Conservation (phyloP, 2,888 invertebrate species). For the Muschampia plurimacula region DNA sequence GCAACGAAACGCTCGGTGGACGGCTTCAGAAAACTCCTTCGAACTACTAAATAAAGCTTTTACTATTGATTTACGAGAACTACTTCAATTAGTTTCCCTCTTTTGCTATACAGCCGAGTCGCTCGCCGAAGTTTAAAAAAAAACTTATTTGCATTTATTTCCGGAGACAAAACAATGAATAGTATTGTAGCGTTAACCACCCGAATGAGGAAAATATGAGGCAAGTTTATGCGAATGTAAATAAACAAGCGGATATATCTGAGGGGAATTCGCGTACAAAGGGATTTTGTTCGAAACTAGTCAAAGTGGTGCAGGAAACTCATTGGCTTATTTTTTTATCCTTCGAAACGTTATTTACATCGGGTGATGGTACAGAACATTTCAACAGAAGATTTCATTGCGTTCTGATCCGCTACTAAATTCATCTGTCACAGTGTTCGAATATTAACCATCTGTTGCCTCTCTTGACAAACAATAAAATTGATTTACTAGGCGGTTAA, state of each 20-base stretch:
- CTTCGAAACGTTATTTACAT: constrained; percentile 24
- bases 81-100: constrained; percentile 63
- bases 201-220: constrained; percentile 42
- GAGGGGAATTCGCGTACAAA: constrained; percentile 39
- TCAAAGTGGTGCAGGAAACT: constrained; percentile 13
- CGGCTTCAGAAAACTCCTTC: constrained; percentile 64
- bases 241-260: constrained; percentile 42
- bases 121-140: constrained; percentile 53
- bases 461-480: constrained; percentile 38
- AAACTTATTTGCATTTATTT: constrained; percentile 38
- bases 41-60: constrained; percentile 64
- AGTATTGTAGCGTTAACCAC: constrained; percentile 38
- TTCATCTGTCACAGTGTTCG: constrained; percentile 35
- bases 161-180: constrained; percentile 40
- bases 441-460: constrained; percentile 38
- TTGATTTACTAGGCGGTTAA: constrained; percentile 35
- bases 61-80: constrained; percentile 64
- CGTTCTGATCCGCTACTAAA: constrained; percentile 29
- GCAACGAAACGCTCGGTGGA: constrained; percentile 57
- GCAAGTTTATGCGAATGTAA: constrained; percentile 37
- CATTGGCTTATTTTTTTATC: constrained; percentile 30
- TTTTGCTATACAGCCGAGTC: constrained; percentile 51
- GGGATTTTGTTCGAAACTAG: constrained; percentile 29
- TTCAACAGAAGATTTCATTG: constrained; percentile 27
- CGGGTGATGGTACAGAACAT: constrained; percentile 4